Base-by-base conservation (phyloP, 2,888 invertebrate species). In the Octodonta nipae region DNA sequence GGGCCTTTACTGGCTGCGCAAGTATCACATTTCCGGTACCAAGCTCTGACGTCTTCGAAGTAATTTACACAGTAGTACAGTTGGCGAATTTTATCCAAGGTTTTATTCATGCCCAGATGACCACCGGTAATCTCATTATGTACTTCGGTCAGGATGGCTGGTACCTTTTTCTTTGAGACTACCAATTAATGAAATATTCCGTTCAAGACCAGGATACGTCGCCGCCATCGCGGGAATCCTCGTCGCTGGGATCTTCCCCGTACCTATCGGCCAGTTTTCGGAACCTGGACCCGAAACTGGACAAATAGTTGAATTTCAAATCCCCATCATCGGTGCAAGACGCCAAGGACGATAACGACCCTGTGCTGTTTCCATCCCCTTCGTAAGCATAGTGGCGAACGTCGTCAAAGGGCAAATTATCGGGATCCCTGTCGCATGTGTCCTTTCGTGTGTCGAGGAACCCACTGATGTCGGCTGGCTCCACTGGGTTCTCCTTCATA, bases 321-420 rank as follows among this genome's bases (percentile, higher is more conserved):
- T 89, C 89, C 39, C 52, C 54, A 27, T 55, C 55, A 29, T 56
- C 55, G 14, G 54, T 55, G 34, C 86, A 86, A 49, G 89, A 89
- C 43, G 88, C 88, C 46, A 91, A 68, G 26, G 89, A 88, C 31
- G 92, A 93, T 13, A 95, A 70, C 6, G 91, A 91, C 43, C 92
- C 92, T 44, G 85, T 86, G 17, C 68, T 69, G 57, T 91, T 91
- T 46, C 91, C 91, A 57, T 88, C 89, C 27, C 95, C 95, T 65
- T 98, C 96, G 58, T 95, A 96, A 34, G 91, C 93, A 62, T 95
- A 98, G 63, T 96, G 88, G 36, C 95, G 76, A 12, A 96, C 86
- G 63, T 95, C 95, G 61, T 98, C 98, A 56, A 85, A 87, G 1
- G 93, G 92, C 51, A 80, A 78, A 46, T 85, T 86, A 50, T 85